A percentile compares a stretch with the other conserved stretches of the same genome.
These are phyloP conservation scores for Lepisosteus oculatus DNA, from an alignment of 2,113 vertebrate species.

Conservation along the genomic window DNA sequence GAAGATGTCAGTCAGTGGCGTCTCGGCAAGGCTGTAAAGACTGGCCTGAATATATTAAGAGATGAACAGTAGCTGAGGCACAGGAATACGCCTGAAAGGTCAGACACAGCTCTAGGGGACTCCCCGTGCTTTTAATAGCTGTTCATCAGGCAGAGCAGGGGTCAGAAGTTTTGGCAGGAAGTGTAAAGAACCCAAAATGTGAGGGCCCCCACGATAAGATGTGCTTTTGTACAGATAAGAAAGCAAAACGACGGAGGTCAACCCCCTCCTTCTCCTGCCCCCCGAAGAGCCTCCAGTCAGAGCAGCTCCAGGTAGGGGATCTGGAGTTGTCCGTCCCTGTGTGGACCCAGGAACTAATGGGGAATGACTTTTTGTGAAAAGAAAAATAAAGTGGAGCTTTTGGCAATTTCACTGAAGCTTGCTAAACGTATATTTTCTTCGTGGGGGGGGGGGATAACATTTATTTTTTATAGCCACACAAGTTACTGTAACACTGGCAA, in stretches of 20 bases:
- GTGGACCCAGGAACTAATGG: no score
- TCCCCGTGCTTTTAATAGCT: constrained; percentile 62
- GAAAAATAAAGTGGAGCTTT: no score
- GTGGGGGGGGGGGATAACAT: no score
- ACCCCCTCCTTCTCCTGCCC: no score
- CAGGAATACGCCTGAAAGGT: constrained; percentile 64
- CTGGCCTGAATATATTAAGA: constrained; percentile 21
- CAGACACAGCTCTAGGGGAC: constrained; percentile 50
- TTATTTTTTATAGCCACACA: no score
- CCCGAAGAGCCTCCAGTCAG: no score
- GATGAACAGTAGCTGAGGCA: constrained; percentile 55
- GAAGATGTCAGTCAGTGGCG: constrained; percentile 56
- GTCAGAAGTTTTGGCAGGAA: constrained; percentile 49
- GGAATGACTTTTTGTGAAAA: no score
- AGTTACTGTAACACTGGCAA: no score
- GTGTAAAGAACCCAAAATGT: constrained; percentile 40
- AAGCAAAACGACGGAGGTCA: constrained; percentile 31
- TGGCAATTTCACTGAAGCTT: no score
- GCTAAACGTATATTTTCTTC: no score
- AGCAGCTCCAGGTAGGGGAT: no score
- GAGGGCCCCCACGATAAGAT: constrained; percentile 18
- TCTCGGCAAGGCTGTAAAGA: constrained; percentile 27
- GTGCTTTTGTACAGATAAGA: neutral
- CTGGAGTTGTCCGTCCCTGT: no score
- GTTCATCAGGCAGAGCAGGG: constrained; percentile 57